A percentile compares a stretch with the other conserved stretches of the same genome.
Conservation (phyloP, 1,140 invertebrate genomes). For the Hormaphis cornu region DNA sequence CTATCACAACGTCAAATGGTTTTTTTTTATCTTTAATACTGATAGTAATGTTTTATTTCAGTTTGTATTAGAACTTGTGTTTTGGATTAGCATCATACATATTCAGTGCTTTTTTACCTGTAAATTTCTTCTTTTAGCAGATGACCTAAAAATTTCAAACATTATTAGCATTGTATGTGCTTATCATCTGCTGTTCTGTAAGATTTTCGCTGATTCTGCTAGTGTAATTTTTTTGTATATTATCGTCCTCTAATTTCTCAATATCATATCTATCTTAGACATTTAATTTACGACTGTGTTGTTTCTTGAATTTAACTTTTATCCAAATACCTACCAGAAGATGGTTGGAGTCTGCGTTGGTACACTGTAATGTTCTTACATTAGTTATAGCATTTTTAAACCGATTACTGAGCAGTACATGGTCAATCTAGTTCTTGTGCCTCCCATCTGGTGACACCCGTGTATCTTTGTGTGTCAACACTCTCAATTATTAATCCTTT, state of each 20-base stretch:
- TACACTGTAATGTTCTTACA: conserved; percentile 31
- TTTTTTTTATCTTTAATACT: too few relatives aligned
- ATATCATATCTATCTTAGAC: background rate
- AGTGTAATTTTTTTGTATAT: background rate
- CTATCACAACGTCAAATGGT: too few relatives aligned
- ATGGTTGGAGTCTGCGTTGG: conserved; percentile 34
- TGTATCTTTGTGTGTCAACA: background rate
- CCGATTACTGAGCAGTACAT: conserved; percentile 32
- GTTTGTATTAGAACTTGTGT: too few relatives aligned
- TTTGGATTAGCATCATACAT: too few relatives aligned
- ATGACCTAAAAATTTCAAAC: too few relatives aligned
- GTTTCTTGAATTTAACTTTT: conserved; percentile 12
- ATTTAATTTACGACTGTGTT: background rate
- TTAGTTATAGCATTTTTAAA: conserved; percentile 9
- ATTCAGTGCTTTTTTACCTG: too few relatives aligned
- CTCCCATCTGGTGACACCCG: conserved; percentile 36
- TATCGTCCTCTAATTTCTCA: background rate
- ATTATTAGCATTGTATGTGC: background rate
- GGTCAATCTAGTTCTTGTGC: conserved; percentile 34
- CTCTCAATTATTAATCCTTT: background rate
- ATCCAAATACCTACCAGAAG: conserved; percentile 32
- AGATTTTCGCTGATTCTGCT: background rate
- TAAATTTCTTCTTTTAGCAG: too few relatives aligned
- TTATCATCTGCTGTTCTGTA: background rate
- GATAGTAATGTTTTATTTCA: too few relatives aligned